These are phyloP conservation scores for Falco naumanni DNA, from an alignment of 2,797 vertebrate genomes.

Conservation along the genomic window DNA sequence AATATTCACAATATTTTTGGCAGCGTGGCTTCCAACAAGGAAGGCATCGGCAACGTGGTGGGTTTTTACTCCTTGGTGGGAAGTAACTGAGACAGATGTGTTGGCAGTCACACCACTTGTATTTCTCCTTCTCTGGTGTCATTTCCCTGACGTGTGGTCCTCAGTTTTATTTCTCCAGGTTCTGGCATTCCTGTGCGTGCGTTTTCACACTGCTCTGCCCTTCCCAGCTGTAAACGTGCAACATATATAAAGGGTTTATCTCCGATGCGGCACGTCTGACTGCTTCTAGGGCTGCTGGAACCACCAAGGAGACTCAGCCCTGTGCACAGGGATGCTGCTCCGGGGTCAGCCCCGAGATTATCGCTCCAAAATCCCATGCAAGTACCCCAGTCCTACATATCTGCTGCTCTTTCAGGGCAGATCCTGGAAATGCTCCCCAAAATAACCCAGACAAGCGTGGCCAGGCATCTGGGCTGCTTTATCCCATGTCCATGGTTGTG, in stretches of 20 bases:
- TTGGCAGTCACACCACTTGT: constrained; percentile 1
- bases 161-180: not conserved
- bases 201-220: not conserved
- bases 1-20: constrained; percentile 39
- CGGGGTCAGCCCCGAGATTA: not conserved
- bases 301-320: not conserved
- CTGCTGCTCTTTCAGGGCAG: not conserved
- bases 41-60: constrained; percentile 1
- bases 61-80: constrained; percentile 19
- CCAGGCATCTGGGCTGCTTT: not conserved
- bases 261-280: fast-evolving
- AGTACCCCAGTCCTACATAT: not conserved
- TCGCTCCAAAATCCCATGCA: fast-evolving
- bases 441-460: fast-evolving
- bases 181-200: not conserved
- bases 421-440: not conserved
- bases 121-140: not conserved
- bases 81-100: constrained; percentile 54
- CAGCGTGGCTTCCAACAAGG: constrained; percentile 44
- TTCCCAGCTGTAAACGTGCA: fast-evolving
- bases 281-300: too few species aligned
- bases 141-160: not conserved
- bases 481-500: not conserved
- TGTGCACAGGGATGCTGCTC: fast-evolving
- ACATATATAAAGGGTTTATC: not conserved